Conservation (phyloP, 2,113 vertebrate genomes). For the Eurypyga helias region DNA sequence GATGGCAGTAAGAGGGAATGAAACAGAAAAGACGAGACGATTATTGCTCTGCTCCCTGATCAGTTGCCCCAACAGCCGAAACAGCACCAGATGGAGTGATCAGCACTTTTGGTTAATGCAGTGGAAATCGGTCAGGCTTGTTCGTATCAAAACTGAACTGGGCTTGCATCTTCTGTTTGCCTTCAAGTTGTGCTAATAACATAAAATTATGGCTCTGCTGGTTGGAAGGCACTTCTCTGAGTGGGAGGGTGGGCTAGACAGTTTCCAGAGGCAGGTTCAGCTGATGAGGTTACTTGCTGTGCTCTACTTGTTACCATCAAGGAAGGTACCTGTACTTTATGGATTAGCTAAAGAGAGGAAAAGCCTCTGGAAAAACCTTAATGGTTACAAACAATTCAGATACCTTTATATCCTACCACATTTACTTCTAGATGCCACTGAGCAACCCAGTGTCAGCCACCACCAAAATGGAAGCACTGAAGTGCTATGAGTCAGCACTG, state of each 20-base stretch:
- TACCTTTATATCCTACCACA: neutral
- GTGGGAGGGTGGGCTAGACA: neutral
- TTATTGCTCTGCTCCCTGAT: neutral
- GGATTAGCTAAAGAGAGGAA: neutral
- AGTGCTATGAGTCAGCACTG: neutral
- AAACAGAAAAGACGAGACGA: neutral
- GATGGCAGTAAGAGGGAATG: neutral
- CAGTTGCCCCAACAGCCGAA: neutral
- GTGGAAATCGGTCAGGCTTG: neutral
- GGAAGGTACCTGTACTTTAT: neutral
- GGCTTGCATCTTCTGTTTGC: neutral
- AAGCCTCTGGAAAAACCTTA: neutral
- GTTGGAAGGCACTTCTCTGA: neutral
- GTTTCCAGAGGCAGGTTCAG: neutral
- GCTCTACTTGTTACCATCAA: neutral
- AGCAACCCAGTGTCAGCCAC: neutral
- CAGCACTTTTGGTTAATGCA: neutral
- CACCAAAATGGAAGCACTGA: neutral
- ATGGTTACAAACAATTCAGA: neutral
- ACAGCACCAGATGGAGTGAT: fast-evolving
- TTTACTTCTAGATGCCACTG: neutral
- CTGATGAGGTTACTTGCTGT: neutral
- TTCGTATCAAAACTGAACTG: neutral
- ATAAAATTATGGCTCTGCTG: neutral
- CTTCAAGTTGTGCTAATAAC: neutral